These are phyloP conservation scores for Neria commutata DNA, from an alignment of 2,888 invertebrate genomes.

Conservation along the genomic window DNA sequence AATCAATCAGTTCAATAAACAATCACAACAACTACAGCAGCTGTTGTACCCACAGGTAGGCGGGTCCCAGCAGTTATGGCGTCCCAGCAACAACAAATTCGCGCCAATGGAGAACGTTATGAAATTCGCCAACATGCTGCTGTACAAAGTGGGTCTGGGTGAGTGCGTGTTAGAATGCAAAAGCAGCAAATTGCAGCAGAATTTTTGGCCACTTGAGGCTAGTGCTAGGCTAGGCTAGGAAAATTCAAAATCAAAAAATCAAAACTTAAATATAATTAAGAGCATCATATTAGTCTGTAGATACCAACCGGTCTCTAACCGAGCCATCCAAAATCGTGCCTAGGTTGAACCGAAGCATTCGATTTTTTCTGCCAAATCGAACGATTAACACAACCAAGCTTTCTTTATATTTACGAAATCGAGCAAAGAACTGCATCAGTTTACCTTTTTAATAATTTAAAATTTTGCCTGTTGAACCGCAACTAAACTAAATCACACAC, in stretches of 20 bases:
- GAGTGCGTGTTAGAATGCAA: constrained; percentile 3
- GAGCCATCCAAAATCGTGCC: too few species aligned
- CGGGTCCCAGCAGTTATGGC: not conserved
- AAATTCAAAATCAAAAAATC: not conserved
- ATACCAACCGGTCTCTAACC: too few species aligned
- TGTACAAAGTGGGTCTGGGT: constrained; percentile 30
- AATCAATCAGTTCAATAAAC: not conserved
- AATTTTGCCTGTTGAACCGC: too few species aligned
- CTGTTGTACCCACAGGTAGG: not conserved
- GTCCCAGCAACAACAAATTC: constrained; percentile 7
- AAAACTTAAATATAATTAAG: not conserved
- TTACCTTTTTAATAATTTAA: too few species aligned
- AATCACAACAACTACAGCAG: not conserved
- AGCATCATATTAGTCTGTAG: too few species aligned
- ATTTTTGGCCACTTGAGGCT: not conserved
- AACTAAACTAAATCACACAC: too few species aligned
- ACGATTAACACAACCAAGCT: too few species aligned
- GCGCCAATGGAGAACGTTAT: constrained; percentile 28
- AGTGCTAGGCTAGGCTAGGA: not conserved
- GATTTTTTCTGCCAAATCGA: too few species aligned
- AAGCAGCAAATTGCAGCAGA: too few species aligned
- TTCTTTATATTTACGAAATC: too few species aligned
- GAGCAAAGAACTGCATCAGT: too few species aligned
- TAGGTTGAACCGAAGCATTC: too few species aligned
- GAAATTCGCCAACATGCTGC: constrained; percentile 32